Evolutionary conservation across 35 echinoderm and acorn worm species (phyloP), one percentile per base, ranked within the genome.

Genomic region (Ptychodera flava): DNA sequence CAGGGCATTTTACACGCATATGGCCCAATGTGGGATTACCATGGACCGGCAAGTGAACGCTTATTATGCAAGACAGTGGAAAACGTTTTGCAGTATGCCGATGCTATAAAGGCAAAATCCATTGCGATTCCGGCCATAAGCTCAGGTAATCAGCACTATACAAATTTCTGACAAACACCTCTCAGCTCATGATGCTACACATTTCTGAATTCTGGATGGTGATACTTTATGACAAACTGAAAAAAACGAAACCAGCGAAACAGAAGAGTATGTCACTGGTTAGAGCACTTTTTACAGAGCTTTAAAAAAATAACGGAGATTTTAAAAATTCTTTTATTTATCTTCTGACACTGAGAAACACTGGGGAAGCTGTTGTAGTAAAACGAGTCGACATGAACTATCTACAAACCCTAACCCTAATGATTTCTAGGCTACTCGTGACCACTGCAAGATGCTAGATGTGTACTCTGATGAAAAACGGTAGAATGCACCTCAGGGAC

Each of bases 101-200:
- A 37, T 36, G 35, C 35, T 30, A 29, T 83, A 30, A 36, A 83
- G 30, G 82, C 28, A 1, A 83, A n/a, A 37, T 83, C 82, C 0
- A 36, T 83, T 37, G 82, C 82, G 29, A 37, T 83, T 37, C 82
- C 82, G 0, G 34, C 37, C n/a, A 83, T 83, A 1, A 83, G 82
- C 35, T 83, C 82, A 15, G 82, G 82, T 36, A 37, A 36, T 2
- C 30, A 36, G 30, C 6, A 64, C 22, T 64, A 64, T 22, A 64
- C 45, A 12, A 12, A 6, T 64, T 12, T 22, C 6, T 22, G 6
- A 12, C 22, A 64, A 64, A 64, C 45, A 12, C 6, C 45, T 22
- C 6, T 64, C 22, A 64, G 45, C 6, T 64, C 22, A 64, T 64
- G 45, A 64, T 12, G 22, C 6, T 64, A 64, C 22, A 64, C 6